Conservation (phyloP, 2,888 invertebrate genomes). For the Trissonchulus latispiculum region DNA sequence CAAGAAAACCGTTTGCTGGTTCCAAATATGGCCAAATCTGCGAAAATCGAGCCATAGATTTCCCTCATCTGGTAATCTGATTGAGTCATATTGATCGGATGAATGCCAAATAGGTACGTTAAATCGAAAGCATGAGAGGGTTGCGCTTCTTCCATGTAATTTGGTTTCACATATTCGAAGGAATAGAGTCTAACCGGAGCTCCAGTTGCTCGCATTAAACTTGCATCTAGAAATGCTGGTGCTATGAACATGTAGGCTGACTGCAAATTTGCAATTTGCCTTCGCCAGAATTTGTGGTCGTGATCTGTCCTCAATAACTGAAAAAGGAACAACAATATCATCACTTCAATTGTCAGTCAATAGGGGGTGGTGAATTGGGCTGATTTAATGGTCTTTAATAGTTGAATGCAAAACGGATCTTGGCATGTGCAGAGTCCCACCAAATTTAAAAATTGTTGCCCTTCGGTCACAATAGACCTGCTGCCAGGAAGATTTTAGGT, state of each 20-base stretch:
- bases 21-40: slow-evolving; percentile 21
- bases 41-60: slow-evolving; percentile 11
- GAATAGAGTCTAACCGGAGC: slow-evolving; percentile 19
- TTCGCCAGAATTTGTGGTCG: not conserved
- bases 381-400: too few relatives aligned
- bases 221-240: slow-evolving; percentile 1
- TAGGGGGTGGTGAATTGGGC: too few relatives aligned
- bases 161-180: slow-evolving; percentile 19
- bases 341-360: too few relatives aligned
- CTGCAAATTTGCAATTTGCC: not conserved
- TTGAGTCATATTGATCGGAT: slow-evolving; percentile 2
- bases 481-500: too few relatives aligned
- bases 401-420: too few relatives aligned
- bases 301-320: not conserved
- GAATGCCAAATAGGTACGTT: slow-evolving; percentile 21
- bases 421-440: too few relatives aligned
- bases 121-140: slow-evolving; percentile 23
- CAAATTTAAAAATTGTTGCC: too few relatives aligned
- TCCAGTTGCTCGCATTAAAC: not conserved
- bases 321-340: too few relatives aligned
- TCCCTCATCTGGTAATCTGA: slow-evolving; percentile 4
- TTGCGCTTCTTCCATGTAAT: not conserved
- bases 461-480: too few relatives aligned
- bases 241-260: not conserved
- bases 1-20: not conserved